These are phyloP conservation scores for Osmerus eperlanus DNA, from an alignment of 2,113 vertebrate genomes.

Conservation along the genomic window DNA sequence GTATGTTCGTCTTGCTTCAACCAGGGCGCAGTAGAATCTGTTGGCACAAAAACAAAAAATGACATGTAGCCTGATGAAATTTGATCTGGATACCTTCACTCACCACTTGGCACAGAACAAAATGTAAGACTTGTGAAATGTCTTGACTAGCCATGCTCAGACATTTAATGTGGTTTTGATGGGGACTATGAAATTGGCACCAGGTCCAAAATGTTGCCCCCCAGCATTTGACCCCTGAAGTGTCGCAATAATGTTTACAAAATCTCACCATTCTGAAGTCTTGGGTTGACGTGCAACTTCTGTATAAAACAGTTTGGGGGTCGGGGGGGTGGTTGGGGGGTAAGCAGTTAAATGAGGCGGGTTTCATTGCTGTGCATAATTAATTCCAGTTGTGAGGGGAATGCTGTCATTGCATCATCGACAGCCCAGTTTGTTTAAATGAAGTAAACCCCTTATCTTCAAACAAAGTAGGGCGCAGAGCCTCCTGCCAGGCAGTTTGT, in stretches of 20 bases:
- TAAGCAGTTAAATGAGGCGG: background rate
- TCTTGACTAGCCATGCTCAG: too few relatives aligned
- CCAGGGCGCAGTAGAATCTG: background rate
- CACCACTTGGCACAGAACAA: background rate
- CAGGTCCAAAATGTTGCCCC: background rate
- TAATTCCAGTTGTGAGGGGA: background rate
- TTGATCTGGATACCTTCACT: background rate
- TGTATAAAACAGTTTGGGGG: background rate
- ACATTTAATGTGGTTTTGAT: background rate
- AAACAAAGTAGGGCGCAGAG: background rate
- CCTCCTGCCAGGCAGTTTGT: background rate
- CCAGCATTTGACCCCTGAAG: background rate
- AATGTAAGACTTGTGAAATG: background rate
- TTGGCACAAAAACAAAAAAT: too few relatives aligned
- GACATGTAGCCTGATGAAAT: too few relatives aligned
- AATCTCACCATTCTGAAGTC: background rate
- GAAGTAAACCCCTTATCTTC: background rate
- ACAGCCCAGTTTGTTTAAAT: background rate
- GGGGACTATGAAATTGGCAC: background rate
- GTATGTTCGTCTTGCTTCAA: slow-evolving; percentile 62
- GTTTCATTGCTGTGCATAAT: background rate
- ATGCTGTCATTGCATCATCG: background rate
- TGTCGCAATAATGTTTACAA: slow-evolving; percentile 12
- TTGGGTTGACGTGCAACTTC: background rate
- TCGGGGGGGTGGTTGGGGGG: background rate